Conservation (phyloP, 2,113 vertebrate species). For the Lycaon pictus region DNA sequence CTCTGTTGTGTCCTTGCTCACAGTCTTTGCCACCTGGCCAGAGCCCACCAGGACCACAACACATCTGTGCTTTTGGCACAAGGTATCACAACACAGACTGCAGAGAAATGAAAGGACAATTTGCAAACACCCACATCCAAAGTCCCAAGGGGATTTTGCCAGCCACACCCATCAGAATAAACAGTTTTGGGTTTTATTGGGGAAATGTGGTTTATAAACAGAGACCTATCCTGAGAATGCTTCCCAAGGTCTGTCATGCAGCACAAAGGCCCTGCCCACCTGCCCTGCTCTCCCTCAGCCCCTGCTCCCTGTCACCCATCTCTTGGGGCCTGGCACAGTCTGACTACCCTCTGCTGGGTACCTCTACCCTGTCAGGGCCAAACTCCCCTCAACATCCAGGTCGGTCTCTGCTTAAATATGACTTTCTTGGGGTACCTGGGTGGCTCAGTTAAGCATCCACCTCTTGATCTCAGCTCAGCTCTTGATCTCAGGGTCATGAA, state of each 20-base stretch:
- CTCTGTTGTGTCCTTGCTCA: neutral
- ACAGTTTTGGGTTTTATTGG: neutral
- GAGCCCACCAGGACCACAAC: neutral
- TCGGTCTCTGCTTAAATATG: neutral
- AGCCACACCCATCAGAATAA: neutral
- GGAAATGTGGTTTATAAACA: neutral
- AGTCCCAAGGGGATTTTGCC: too few species aligned
- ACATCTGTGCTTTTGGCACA: neutral
- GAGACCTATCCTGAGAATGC: neutral
- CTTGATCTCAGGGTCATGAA: neutral
- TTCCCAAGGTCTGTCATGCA: neutral
- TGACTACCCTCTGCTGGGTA: rapidly evolving
- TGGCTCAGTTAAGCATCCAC: neutral
- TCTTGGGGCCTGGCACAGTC: rapidly evolving
- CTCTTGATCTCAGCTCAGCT: neutral
- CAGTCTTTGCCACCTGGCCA: neutral
- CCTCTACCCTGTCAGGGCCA: neutral
- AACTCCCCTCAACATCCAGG: neutral
- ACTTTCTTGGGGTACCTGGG: neutral
- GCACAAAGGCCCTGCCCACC: neutral
- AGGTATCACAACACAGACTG: neutral
- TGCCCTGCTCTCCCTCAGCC: neutral
- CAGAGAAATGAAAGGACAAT: neutral
- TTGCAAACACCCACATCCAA: neutral
- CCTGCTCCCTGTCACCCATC: rapidly evolving